These are phyloP conservation scores for Clostera curtula DNA, from an alignment of 2,888 invertebrate genomes.

Conservation along the genomic window DNA sequence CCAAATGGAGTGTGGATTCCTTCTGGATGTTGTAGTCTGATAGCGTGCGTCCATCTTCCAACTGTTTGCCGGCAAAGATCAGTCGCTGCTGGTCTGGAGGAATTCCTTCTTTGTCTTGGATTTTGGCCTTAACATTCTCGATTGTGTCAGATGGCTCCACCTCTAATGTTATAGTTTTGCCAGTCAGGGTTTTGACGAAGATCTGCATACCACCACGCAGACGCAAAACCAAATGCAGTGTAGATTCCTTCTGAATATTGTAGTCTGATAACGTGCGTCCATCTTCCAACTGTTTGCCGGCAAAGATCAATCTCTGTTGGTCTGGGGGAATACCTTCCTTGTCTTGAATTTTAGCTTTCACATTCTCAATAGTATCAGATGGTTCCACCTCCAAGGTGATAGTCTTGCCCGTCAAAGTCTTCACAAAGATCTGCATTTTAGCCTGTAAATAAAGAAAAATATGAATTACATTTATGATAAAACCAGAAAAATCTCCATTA, in stretches of 20 bases:
- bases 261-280: conserved; percentile 27
- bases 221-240: conserved; percentile 24
- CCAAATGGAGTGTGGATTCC: conserved; percentile 26
- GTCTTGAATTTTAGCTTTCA: conserved; percentile 30
- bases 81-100: conserved; percentile 29
- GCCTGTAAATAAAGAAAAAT: conserved; percentile 23
- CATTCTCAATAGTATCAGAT: conserved; percentile 30
- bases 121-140: conserved; percentile 29
- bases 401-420: conserved; percentile 21
- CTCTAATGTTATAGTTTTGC: conserved; percentile 27
- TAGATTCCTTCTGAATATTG: conserved; percentile 32
- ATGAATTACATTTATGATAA: conserved; percentile 1
- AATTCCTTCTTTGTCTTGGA: conserved; percentile 30
- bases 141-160: conserved; percentile 29
- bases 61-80: conserved; percentile 29
- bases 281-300: conserved; percentile 30
- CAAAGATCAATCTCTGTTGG: conserved; percentile 29
- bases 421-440: conserved; percentile 38
- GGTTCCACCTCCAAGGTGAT: conserved; percentile 27
- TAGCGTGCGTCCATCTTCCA: conserved; percentile 26
- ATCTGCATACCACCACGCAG: conserved; percentile 33
- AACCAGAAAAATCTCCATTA: too few species aligned
- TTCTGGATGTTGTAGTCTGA: conserved; percentile 31
- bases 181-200: conserved; percentile 29
- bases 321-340: conserved; percentile 33